A percentile compares a stretch with the other conserved stretches of the same genome.
Evolutionary conservation across 2,797 vertebrate species (phyloP).

Genomic region (Euphonia xanthogaster): DNA sequence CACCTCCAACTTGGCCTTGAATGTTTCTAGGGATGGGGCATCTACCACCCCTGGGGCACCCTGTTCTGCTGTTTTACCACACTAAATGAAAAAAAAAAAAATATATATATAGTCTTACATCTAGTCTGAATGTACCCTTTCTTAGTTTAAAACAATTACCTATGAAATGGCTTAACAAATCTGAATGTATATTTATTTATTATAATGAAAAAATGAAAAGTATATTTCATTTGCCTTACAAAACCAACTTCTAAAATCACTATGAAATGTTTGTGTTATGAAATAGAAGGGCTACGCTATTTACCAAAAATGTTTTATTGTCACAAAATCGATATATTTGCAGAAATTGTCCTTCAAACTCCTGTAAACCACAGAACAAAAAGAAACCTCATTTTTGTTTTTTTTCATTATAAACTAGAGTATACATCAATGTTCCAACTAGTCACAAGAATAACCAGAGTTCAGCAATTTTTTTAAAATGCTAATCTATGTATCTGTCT

Average conservation of each 20-base stretch:
- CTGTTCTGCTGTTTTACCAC: not conserved
- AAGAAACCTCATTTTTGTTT: not conserved
- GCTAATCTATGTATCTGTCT: not conserved
- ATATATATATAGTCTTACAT: too few relatives aligned
- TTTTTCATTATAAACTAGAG: not conserved
- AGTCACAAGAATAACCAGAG: not conserved
- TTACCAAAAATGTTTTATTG: not conserved
- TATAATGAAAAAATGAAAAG: not conserved
- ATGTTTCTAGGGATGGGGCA: not conserved
- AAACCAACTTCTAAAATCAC: not conserved
- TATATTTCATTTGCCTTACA: not conserved
- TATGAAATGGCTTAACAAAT: not conserved
- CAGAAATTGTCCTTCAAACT: not conserved
- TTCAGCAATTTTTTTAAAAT: not conserved
- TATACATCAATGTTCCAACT: not conserved
- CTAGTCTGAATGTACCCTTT: not conserved
- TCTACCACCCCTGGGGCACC: not conserved
- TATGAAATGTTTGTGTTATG: not conserved
- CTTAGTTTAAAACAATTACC: not conserved
- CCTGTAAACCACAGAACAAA: not conserved
- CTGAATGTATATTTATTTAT: not conserved
- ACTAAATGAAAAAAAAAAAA: not conserved
- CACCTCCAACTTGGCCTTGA: not conserved
- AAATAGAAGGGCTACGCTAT: not conserved
- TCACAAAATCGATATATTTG: not conserved